These are phyloP conservation scores for Xiphorhynchus erythropygius DNA, from an alignment of 2,797 vertebrate species.

Conservation along the genomic window DNA sequence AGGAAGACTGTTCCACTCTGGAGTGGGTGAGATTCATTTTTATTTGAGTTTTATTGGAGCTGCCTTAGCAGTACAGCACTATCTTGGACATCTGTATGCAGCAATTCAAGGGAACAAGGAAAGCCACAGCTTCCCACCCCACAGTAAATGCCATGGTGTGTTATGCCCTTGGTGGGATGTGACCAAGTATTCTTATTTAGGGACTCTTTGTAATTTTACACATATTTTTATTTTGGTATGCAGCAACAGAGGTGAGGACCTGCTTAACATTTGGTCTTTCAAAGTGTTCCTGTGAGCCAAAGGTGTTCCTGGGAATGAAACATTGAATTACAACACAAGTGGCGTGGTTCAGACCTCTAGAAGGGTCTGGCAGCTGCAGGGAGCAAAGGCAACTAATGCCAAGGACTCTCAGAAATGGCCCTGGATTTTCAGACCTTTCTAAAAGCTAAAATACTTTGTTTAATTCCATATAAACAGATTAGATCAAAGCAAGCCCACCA, in stretches of 20 bases:
- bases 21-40: neutral
- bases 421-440: neutral
- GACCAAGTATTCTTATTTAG: neutral
- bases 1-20: neutral
- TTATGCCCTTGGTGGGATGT: neutral
- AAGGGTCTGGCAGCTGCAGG: neutral
- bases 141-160: neutral
- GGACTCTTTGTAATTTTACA: neutral
- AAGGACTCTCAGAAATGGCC: neutral
- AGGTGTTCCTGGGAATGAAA: conserved; percentile 58
- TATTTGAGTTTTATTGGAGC: neutral
- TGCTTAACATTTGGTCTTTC: conserved; percentile 68
- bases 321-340: conserved; percentile 51
- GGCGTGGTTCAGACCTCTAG: conserved; percentile 26
- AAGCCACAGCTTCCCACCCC: neutral
- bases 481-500: neutral
- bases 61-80: neutral
- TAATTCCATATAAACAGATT: neutral
- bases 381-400: neutral
- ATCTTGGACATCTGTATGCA: neutral
- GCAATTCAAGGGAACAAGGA: neutral
- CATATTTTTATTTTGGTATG: conserved; percentile 13
- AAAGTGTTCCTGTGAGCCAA: conserved; percentile 40
- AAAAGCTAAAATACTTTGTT: neutral
- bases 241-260: neutral